Base-by-base conservation (phyloP, 53 echinoderm and acorn worm genomes). In the Actinopyga echinites region DNA sequence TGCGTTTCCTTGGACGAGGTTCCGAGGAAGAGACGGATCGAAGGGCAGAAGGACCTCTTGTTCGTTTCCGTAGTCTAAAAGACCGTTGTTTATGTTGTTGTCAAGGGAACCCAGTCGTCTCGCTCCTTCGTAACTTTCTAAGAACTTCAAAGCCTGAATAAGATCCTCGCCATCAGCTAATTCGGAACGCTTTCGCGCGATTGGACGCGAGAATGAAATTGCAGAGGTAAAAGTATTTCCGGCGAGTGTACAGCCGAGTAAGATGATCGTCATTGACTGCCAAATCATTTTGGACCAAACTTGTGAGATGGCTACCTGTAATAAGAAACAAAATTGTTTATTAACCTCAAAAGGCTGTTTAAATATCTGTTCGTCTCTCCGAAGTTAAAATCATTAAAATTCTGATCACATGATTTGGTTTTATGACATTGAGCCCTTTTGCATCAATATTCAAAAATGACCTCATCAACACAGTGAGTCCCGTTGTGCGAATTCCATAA, bases 41-140 rank as follows among this genome's bases (percentile, higher is more conserved):
- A 53, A 77, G n/a, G 69, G 33, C 69, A 54, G 28, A 15, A 55
- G 21, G 30, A 53, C 29, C 6, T 53, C 49, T 30, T 77, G 30
- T 23, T 56, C 77, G 56, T 33, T 9, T 42, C 44, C 42, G 62
- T 33, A 34, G 10, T 68, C 68, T 25, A 6, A 40, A 37, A 25
- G 22, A 19, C 40, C 77, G 32, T 56, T 49, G 44, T 30, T 30
- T 52, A 77, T 77, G 45, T 15, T 55, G 77, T 77, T 77, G 77
- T 55, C 77, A 56, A 56, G 30, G 17, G 3, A 23, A 53, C 56
- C 54, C 23, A 54, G 31, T 19, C 55, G 24, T 26, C 74, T 88
- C 53, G 66, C 90, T 8, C 87, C 73, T 36, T 90, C 93, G 79
- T 93, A 93, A 45, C 80, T 64, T 64, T 93, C 93, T 38, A 93